Base-by-base conservation (phyloP, 2,888 invertebrate species). In the Urechis unicinctus region DNA sequence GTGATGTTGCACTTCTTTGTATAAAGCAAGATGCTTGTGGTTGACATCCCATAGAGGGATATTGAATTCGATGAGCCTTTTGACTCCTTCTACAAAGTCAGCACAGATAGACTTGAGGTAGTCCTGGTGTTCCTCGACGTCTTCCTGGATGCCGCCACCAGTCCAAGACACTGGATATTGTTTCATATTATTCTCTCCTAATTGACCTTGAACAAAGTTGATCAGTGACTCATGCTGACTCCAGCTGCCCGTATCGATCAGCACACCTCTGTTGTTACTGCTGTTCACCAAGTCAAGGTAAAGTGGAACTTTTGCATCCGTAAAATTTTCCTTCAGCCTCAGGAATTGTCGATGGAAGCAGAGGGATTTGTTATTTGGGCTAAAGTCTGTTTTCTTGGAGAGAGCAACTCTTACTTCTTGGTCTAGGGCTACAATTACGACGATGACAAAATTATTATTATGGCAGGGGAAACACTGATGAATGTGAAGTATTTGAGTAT, bases 171-270 rank as follows among this genome's bases (percentile, higher is more conserved):
- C 48, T 4, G 13, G 9, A 22, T 48, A 48, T 22, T 21, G 5
- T 21, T 48, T 48, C 48, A 48, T 48, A 22, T 48, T 48, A 6
- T 9, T 6, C 22, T 48, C 48, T 9, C 48, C 48, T 9, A 48
- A 13, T 9, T 48, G 24, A 5, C 22, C 21, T 9, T 9, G 9
- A 9, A 48, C 6, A 17, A 6, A 6, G 9, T 4, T 26, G 9
- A 25, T 13, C 24, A 48, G 24, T 6, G 13, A 4, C 13, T 48
- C 9, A 5, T 25, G 21, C 9, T 36, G 36, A 17, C 48, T 48
- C 25, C 26, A 6, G 5, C 28, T 9, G 13, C 26, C 26, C 6
- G 6, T 22, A 9, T 48, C 28, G 26, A 6, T 9, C 25, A 48
- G 6, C 5, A 17, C 9, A 13, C 9, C 6, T 9, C 13, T 5